Evolutionary conservation across 2,113 vertebrate genomes (phyloP).

Genomic region (Muscicapa adusta): DNA sequence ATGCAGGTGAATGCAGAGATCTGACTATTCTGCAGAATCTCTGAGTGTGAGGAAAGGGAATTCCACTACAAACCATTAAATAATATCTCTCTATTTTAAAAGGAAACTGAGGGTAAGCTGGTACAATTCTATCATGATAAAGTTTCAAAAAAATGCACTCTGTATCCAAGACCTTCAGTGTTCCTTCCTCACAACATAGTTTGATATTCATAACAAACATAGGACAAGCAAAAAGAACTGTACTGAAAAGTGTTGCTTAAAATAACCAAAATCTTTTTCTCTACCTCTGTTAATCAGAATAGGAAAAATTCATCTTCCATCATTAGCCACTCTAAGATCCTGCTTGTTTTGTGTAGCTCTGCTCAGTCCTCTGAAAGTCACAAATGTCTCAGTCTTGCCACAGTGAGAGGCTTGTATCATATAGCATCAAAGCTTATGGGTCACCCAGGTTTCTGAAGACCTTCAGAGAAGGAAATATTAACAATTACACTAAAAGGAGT

Average conservation of each 20-base stretch:
- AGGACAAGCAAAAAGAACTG: neutral
- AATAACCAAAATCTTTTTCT: neutral
- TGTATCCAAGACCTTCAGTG: neutral
- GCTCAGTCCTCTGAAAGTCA: neutral
- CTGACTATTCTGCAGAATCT: neutral
- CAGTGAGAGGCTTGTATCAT: neutral
- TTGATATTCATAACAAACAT: neutral
- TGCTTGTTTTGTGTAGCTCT: neutral
- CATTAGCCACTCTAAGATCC: neutral
- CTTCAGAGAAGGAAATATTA: neutral
- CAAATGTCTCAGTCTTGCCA: neutral
- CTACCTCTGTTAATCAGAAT: neutral
- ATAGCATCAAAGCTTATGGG: neutral
- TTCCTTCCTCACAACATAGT: neutral
- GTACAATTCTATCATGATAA: neutral
- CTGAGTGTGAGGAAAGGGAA: neutral
- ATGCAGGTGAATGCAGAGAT: neutral
- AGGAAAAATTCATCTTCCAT: neutral
- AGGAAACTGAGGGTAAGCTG: neutral
- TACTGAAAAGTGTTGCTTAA: neutral
- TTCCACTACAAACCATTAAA: neutral
- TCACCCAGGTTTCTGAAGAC: neutral
- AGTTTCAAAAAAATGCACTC: neutral
- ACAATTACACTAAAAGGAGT: neutral
- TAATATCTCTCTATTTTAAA: neutral